These are phyloP conservation scores for Mus caroli DNA, from an alignment of 2,797 vertebrate genomes.

Conservation along the genomic window DNA sequence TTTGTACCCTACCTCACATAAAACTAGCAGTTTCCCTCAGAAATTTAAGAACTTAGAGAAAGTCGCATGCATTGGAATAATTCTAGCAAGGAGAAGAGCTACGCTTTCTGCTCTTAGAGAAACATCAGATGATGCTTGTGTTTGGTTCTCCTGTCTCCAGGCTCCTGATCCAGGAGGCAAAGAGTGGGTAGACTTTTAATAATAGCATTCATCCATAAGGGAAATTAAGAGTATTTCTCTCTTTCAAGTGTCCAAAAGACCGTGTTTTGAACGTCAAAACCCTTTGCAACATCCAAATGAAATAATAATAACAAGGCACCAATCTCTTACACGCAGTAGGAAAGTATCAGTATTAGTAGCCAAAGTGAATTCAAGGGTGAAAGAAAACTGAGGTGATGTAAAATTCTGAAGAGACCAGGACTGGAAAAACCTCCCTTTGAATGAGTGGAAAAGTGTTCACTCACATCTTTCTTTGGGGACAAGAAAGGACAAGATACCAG, in stretches of 20 bases:
- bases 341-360: background rate
- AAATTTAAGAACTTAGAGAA: conserved; percentile 81
- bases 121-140: conserved; percentile 76
- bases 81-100: conserved; percentile 81
- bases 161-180: conserved; percentile 62
- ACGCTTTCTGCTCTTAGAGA: conserved; percentile 77
- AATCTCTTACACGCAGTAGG: background rate
- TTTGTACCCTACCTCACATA: conserved; percentile 86
- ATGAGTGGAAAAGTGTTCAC: background rate
- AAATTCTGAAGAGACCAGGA: background rate
- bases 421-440: background rate
- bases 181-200: background rate
- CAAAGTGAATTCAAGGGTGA: conserved; percentile 31
- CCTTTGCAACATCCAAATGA: conserved; percentile 20
- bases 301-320: background rate
- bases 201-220: conserved; percentile 16
- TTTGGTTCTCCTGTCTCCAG: conserved; percentile 76
- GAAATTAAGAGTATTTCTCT: conserved; percentile 56
- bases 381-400: background rate
- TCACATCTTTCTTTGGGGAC: background rate
- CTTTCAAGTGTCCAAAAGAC: background rate
- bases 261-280: conserved; percentile 16
- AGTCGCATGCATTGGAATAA: conserved; percentile 78
- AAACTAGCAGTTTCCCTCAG: conserved; percentile 66
- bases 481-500: background rate